Conservation (phyloP, 2,888 invertebrate species). For the Leistus spinibarbis region DNA sequence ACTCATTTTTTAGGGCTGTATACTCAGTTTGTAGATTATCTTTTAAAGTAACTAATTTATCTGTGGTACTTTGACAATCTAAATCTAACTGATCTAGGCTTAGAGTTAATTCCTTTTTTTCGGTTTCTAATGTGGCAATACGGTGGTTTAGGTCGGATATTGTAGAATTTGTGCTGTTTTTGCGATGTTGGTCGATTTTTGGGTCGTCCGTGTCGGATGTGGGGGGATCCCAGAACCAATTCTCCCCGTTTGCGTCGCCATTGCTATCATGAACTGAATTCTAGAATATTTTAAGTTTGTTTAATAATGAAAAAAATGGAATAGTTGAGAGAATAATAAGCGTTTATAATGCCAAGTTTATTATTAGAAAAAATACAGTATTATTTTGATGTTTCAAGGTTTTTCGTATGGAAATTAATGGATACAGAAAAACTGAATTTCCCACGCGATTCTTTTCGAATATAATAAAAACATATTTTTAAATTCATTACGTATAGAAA, state of each 20-base stretch:
- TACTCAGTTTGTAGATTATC: conserved; percentile 52
- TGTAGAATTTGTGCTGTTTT: conserved; percentile 25
- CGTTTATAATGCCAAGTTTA: background rate
- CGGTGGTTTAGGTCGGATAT: conserved; percentile 49
- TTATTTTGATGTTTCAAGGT: background rate
- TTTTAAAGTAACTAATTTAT: conserved; percentile 52
- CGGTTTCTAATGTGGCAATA: conserved; percentile 49
- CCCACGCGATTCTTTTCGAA: background rate
- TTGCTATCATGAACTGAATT: conserved; percentile 9
- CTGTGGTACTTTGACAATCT: conserved; percentile 54
- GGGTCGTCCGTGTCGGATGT: conserved; percentile 43
- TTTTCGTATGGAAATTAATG: background rate
- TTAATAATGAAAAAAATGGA: background rate
- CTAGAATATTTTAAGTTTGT: too few species aligned
- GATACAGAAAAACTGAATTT: too few species aligned
- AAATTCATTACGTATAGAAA: background rate
- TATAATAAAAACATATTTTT: background rate
- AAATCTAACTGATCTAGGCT: conserved; percentile 54
- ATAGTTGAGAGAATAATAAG: background rate
- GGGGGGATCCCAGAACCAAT: conserved; percentile 64
- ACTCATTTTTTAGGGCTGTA: conserved; percentile 57
- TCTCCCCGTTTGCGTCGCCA: conserved; percentile 58
- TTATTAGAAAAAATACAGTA: background rate
- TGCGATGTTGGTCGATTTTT: conserved; percentile 33
- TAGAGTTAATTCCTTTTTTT: conserved; percentile 50